phyloP scores from a whole-genome alignment of 1,140 invertebrate genomes.

The Lepidurus arcticus region DNA sequence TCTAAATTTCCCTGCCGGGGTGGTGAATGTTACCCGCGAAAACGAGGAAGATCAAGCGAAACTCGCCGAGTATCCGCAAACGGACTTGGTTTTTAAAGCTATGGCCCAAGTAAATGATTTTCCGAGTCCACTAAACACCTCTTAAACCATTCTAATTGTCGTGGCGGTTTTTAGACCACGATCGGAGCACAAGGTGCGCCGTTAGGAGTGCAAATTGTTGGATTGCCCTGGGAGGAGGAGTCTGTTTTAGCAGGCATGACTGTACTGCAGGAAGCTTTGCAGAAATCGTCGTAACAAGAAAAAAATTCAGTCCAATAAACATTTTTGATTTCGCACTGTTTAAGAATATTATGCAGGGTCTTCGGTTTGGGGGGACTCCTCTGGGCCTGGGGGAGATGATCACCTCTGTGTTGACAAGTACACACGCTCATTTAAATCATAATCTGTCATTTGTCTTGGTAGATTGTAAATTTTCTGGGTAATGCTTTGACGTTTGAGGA shows the following conservation, averaged over 20 bases:
- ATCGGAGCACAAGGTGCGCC: constrained; percentile 43
- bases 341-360: too few species aligned
- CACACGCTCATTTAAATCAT: too few species aligned
- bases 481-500: too few species aligned
- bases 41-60: constrained; percentile 40
- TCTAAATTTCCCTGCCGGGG: constrained; percentile 43
- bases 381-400: too few species aligned
- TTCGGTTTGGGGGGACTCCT: too few species aligned
- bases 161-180: constrained; percentile 35
- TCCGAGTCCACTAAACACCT: background rate
- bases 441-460: too few species aligned
- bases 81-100: constrained; percentile 38
- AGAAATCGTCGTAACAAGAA: constrained; percentile 20
- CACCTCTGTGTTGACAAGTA: too few species aligned
- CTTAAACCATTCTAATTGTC: background rate
- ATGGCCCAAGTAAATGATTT: constrained; percentile 39
- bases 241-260: constrained; percentile 42
- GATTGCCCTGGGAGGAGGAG: constrained; percentile 46
- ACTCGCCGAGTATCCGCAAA: constrained; percentile 39
- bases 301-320: background rate
- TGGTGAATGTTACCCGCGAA: constrained; percentile 42
- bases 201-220: constrained; percentile 44
- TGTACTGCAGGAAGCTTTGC: constrained; percentile 38
- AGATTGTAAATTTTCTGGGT: too few species aligned
- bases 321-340: too few species aligned